Evolutionary conservation across 2,797 vertebrate genomes (phyloP), one percentile per base, ranked within the genome.

Genomic region (Anabacerthia variegaticeps): DNA sequence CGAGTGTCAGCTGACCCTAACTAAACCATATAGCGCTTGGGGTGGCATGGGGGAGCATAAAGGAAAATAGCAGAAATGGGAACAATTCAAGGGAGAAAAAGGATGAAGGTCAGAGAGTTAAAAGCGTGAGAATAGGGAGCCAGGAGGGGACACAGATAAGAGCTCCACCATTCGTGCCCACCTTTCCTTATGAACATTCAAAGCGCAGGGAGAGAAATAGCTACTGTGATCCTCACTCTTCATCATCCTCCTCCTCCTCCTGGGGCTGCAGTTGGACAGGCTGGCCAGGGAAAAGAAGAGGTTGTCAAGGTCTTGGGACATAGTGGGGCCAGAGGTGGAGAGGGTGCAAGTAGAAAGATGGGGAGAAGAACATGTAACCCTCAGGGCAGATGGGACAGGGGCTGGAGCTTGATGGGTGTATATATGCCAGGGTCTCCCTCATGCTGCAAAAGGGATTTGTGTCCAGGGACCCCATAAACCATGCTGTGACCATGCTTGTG

Each of bases 1-100:
- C 66, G 71, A 27, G 32, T 69, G 52, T 95, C 92, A 90, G 93
- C 80, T 93, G 93, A 95, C 68, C 51, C 83, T 37, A 62, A 46
- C 37, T 74, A 74, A 93, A 88, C n/a, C 69, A 55, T 32, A 55
- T 28, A 56, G 69, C 46, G 68, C 56, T 49, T 5, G 7, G 76
- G 23, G 14, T 2, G 5, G 16, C 20, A 43, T 8, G 17, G 23
- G n/a, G 23, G 44, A 46, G 19, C 52, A 54, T 44, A 49, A 86
- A 90, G 58, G 36, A 88, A 87, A 94, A 78, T 10, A 72, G 43
- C 26, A 55, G 51, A 79, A 52, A 77, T 2, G 14, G 12, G 55
- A 54, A 72, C 27, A 81, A 26, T n/a, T 66, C 36, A 17, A 7
- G 10, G 36, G 41, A 80, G 51, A 62, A 65, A 72, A 66, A 59